Conservation (phyloP, 2,113 vertebrate species). For the Callocephalon fimbriatum region DNA sequence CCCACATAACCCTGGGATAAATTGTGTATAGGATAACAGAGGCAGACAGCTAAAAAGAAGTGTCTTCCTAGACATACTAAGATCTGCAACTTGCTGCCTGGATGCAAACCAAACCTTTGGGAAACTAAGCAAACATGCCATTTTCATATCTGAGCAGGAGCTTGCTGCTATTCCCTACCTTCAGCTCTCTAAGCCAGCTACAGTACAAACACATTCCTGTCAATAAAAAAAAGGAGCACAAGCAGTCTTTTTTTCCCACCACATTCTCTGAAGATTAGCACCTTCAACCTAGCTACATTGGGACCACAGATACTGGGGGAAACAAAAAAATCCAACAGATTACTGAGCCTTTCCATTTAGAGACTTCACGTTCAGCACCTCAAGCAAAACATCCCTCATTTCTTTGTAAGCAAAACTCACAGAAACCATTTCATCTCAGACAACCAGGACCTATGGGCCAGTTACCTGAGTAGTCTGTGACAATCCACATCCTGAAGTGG, state of each 20-base stretch:
- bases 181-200: background rate
- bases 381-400: background rate
- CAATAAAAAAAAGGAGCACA: background rate
- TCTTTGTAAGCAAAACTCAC: background rate
- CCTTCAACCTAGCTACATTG: background rate
- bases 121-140: background rate
- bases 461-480: background rate
- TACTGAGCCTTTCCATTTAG: background rate
- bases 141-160: background rate
- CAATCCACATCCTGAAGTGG: background rate
- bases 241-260: background rate
- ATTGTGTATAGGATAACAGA: background rate
- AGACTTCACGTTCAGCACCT: background rate
- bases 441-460: background rate
- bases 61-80: background rate
- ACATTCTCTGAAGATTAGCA: background rate
- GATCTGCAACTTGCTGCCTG: background rate
- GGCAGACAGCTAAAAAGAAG: background rate
- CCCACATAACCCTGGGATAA: background rate
- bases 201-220: background rate
- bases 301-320: background rate
- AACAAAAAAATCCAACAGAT: background rate
- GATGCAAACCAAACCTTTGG: background rate
- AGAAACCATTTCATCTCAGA: background rate
- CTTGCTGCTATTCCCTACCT: background rate